These are phyloP conservation scores for Anadara kagoshimensis DNA, from an alignment of 1,140 invertebrate genomes.

Conservation along the genomic window DNA sequence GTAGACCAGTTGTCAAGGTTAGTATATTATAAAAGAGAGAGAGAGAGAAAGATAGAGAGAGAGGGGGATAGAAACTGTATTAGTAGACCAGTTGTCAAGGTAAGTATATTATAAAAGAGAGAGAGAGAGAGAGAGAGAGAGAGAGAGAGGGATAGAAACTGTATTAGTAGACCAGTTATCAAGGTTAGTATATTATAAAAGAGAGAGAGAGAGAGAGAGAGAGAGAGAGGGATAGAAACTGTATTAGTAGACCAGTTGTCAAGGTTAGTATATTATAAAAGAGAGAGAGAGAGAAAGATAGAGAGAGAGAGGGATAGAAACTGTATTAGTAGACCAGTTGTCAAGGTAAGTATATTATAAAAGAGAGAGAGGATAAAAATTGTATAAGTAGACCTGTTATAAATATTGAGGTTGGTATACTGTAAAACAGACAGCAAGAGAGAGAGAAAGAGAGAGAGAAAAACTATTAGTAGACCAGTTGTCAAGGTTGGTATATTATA, in stretches of 20 bases:
- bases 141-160: conserved; percentile 68
- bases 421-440: too few species aligned
- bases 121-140: too few species aligned
- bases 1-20: conserved; percentile 70
- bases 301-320: too few species aligned
- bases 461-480: conserved; percentile 71
- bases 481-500: conserved; percentile 53
- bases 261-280: conserved; percentile 43
- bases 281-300: too few species aligned
- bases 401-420: conserved; percentile 57
- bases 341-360: conserved; percentile 54
- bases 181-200: conserved; percentile 43
- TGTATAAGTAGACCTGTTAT: conserved; percentile 70
- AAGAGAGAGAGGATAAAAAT: conserved; percentile 58
- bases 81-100: conserved; percentile 71
- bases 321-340: conserved; percentile 70
- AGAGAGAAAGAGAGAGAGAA: too few species aligned
- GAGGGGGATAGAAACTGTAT: too few species aligned
- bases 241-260: conserved; percentile 71
- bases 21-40: not conserved
- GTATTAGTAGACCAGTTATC: conserved; percentile 71
- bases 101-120: conserved; percentile 14
- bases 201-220: too few species aligned
- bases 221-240: too few species aligned
- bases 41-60: too few species aligned